Percentiles rank a stretch among this genome's conserved stretches.
Conservation (phyloP, 2,888 invertebrate species). For the Fragum whitleyi region DNA sequence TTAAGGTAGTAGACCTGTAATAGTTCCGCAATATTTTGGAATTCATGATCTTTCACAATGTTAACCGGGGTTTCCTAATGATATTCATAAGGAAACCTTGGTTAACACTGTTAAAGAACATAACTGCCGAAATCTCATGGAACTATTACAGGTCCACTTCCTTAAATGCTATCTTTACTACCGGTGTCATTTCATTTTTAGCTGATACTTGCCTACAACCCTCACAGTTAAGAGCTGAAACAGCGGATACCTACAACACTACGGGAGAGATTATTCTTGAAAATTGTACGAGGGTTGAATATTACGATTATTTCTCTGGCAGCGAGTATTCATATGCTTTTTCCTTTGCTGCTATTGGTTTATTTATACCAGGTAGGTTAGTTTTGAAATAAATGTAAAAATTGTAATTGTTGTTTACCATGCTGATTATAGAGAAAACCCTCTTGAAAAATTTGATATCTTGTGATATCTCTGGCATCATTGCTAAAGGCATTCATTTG, state of each 20-base stretch:
- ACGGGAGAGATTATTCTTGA: conserved; percentile 88
- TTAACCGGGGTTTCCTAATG: too few relatives aligned
- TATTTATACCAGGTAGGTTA: conserved; percentile 91
- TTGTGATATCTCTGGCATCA: too few relatives aligned
- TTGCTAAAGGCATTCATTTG: too few relatives aligned
- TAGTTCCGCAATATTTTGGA: too few relatives aligned
- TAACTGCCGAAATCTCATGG: too few relatives aligned
- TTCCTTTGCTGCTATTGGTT: conserved; percentile 94
- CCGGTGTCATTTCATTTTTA: too few relatives aligned
- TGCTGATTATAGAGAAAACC: background rate
- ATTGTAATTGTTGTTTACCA: background rate
- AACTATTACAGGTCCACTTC: too few relatives aligned
- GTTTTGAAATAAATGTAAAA: background rate
- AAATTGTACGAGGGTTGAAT: conserved; percentile 94
- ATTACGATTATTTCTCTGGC: conserved; percentile 94
- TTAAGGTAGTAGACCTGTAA: too few relatives aligned
- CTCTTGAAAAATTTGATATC: background rate
- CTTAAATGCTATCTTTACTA: too few relatives aligned
- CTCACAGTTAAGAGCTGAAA: conserved; percentile 57
- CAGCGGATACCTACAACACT: conserved; percentile 23
- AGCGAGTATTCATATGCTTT: conserved; percentile 98
- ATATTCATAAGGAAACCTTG: too few relatives aligned
- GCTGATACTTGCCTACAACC: conserved; percentile 59
- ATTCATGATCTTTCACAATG: too few relatives aligned
- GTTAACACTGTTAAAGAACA: too few relatives aligned